Base-by-base conservation (phyloP, 2,888 invertebrate species). In the Metacarcinus magister region DNA sequence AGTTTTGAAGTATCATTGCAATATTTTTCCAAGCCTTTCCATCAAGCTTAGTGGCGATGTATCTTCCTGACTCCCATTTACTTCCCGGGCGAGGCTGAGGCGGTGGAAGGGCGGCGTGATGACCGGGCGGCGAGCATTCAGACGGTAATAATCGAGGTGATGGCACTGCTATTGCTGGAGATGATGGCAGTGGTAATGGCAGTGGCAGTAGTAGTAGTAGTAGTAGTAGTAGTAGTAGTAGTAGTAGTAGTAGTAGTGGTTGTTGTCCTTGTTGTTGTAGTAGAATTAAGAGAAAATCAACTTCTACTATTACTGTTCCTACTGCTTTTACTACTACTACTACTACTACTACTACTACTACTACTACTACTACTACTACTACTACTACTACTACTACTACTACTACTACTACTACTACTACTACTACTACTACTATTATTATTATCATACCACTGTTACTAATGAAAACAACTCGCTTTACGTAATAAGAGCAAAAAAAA, bases 361-460 rank as follows among this genome's bases (percentile, higher is more conserved):
- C 67, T 67, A 67, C 67, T 67, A 67, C 67, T 10, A 75, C 16
- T 67, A 28, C 75, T 75, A n/a, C 28, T 75, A 75, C 75, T 75
- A 75, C 75, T 75, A 75, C 75, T 75, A 75, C 75, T 75, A 75
- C 75, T 75, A 75, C 75, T 75, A 75, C 75, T 75, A 75, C 75
- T 75, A 75, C 75, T 75, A 67, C 67, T 75, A 75, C 75, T 75
- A 75, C 28, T 75, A 75, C 75, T 75, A 75, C 75, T 75, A 75
- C 75, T 75, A 75, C 75, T 75, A 75, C 75, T 75, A 75, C 75
- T 75, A 75, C 28, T 75, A 75, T 28, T 75, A 75, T 28, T n/a
- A 75, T 28, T 75, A 60, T 19, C 16, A 13, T 19, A 16, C 16
- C 16, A 60, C 60, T 13, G 23, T n/a, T 23, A 23, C 67, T 23